These are phyloP conservation scores for Chelidonichthys spinosus DNA, from an alignment of 2,797 vertebrate genomes.

Conservation along the genomic window DNA sequence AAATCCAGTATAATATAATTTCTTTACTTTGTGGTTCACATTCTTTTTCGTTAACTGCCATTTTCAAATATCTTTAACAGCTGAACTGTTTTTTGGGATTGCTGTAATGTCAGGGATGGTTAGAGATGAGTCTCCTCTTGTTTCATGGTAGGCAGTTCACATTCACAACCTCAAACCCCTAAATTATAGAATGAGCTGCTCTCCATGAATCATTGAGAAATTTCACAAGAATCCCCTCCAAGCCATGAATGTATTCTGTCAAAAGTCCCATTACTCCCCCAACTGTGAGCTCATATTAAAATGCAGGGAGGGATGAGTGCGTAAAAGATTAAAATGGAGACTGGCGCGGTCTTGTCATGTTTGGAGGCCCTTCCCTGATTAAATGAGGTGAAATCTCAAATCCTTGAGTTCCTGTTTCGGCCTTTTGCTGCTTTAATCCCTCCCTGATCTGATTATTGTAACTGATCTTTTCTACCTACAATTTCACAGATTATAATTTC, in stretches of 20 bases:
- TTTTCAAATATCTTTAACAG: neutral
- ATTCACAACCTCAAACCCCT: slow-evolving; percentile 32
- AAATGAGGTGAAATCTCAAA: slow-evolving; percentile 24
- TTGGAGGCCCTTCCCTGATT: slow-evolving; percentile 15
- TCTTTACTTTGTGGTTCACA: neutral
- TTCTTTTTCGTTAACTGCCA: neutral
- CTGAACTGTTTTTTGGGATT: neutral
- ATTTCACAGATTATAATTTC: slow-evolving; percentile 21
- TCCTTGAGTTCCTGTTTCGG: slow-evolving; percentile 25
- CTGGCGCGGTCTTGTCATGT: neutral
- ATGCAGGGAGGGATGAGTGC: neutral
- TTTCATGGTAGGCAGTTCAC: slow-evolving; percentile 22
- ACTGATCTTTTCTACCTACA: slow-evolving; percentile 22
- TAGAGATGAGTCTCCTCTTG: slow-evolving; percentile 26
- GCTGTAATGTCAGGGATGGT: neutral
- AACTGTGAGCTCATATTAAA: slow-evolving; percentile 16
- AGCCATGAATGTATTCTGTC: slow-evolving; percentile 21
- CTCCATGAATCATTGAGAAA: slow-evolving; percentile 48
- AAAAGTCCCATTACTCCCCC: slow-evolving; percentile 13
- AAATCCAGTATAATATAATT: neutral
- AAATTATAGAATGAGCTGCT: slow-evolving; percentile 62
- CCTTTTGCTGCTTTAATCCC: slow-evolving; percentile 31
- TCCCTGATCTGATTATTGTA: slow-evolving; percentile 42
- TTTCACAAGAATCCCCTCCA: slow-evolving; percentile 38
- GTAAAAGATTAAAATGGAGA: slow-evolving; percentile 14